Percentiles rank a stretch among this genome's conserved stretches.
Conservation (phyloP, 2,797 vertebrate genomes). For the Galagoides demidoff region DNA sequence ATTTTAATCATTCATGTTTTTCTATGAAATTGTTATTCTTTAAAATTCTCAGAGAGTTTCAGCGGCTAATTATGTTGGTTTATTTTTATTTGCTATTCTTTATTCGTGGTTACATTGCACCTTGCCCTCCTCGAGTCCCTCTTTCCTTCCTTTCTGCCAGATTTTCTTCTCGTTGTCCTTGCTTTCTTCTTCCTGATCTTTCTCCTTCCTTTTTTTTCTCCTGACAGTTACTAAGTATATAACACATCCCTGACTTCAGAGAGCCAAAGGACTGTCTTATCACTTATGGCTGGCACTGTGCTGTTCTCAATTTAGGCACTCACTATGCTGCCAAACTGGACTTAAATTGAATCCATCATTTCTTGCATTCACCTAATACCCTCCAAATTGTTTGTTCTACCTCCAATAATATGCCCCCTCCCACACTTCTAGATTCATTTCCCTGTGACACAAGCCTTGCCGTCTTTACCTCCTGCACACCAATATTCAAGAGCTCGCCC, state of each 20-base stretch:
- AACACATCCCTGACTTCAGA: background rate
- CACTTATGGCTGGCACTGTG: background rate
- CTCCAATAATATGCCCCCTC: background rate
- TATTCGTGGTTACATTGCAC: background rate
- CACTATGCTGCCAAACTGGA: background rate
- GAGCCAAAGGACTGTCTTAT: background rate
- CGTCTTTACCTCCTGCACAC: background rate
- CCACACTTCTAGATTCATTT: background rate
- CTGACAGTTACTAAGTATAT: background rate
- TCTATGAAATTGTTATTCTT: background rate
- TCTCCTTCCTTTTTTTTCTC: background rate
- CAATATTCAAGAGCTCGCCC: background rate
- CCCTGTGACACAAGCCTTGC: background rate
- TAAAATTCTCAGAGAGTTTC: background rate
- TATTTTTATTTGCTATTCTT: background rate
- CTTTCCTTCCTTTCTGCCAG: background rate
- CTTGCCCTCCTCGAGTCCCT: background rate
- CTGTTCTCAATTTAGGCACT: background rate
- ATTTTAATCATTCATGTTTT: conserved; percentile 13
- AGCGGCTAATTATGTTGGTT: background rate
- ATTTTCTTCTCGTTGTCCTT: background rate
- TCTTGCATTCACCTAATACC: background rate
- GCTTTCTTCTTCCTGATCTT: background rate
- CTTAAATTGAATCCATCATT: background rate
- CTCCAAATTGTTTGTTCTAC: background rate